These are phyloP conservation scores for Phalacrocorax brasilianus DNA, from an alignment of 2,113 vertebrate genomes.

Conservation along the genomic window DNA sequence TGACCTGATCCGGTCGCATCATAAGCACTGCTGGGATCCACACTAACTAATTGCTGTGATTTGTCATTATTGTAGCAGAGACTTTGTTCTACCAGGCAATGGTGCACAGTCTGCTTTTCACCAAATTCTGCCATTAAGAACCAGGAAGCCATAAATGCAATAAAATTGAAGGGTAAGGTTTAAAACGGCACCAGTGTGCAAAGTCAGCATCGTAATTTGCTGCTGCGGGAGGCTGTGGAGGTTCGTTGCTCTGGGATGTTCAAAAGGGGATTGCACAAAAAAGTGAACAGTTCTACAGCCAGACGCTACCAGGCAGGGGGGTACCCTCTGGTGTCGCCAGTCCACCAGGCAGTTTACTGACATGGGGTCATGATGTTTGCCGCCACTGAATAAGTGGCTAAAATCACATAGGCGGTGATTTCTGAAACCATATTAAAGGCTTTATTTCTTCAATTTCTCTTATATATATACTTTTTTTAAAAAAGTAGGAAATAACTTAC, in stretches of 20 bases:
- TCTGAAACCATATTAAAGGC: background rate
- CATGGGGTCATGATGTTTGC: rapidly evolving
- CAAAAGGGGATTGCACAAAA: background rate
- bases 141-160: background rate
- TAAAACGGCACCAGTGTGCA: background rate
- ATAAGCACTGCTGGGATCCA: background rate
- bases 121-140: background rate
- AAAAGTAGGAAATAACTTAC: background rate
- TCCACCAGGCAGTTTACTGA: background rate
- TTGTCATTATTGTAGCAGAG: background rate
- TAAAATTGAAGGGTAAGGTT: background rate
- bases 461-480: background rate
- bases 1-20: rapidly evolving
- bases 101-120: background rate
- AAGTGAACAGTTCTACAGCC: rapidly evolving
- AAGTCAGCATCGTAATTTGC: rapidly evolving
- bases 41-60: background rate
- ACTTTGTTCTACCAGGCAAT: background rate
- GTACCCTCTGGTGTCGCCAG: background rate
- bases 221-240: background rate
- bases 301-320: no score
- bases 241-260: background rate
- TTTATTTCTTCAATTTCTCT: background rate
- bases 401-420: background rate
- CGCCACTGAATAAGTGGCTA: background rate